phyloP scores from a whole-genome alignment of 1,140 invertebrate species.

The Aricia agestis region DNA sequence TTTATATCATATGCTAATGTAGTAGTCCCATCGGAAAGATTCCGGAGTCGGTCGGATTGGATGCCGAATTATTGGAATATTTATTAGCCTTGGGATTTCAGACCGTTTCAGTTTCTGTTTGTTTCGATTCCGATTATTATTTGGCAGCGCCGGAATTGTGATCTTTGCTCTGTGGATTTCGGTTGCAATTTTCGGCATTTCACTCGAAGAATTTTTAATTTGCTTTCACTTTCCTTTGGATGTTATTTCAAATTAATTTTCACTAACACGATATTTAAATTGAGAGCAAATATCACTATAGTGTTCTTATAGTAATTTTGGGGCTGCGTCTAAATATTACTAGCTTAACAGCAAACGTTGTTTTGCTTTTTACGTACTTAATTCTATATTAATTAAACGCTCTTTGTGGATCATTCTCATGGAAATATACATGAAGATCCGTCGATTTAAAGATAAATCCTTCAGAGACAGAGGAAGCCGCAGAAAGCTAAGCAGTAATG shows the following conservation, averaged over 20 bases:
- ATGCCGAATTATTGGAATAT: conserved; percentile 63
- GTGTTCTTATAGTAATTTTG: too few species aligned
- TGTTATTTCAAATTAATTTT: background rate
- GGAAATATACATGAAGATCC: too few species aligned
- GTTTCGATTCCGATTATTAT: conserved; percentile 34
- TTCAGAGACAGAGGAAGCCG: too few species aligned
- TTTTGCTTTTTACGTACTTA: too few species aligned
- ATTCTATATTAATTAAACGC: too few species aligned
- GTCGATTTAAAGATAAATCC: too few species aligned
- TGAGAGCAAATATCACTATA: too few species aligned
- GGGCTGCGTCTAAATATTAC: too few species aligned
- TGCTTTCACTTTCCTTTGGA: background rate
- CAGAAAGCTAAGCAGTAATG: too few species aligned
- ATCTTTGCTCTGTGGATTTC: background rate
- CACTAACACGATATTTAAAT: background rate
- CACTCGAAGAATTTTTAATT: conserved; percentile 14
- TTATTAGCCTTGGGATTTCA: conserved; percentile 55
- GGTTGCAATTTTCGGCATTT: background rate
- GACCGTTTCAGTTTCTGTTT: conserved; percentile 31
- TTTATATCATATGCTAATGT: conserved; percentile 49
- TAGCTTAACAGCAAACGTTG: too few species aligned
- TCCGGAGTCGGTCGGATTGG: conserved; percentile 53
- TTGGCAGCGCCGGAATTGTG: conserved; percentile 15
- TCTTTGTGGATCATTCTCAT: too few species aligned
- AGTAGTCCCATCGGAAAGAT: conserved; percentile 57